Evolutionary conservation across 2,113 vertebrate genomes (phyloP).

Genomic region (Chlorodrepanis virens): DNA sequence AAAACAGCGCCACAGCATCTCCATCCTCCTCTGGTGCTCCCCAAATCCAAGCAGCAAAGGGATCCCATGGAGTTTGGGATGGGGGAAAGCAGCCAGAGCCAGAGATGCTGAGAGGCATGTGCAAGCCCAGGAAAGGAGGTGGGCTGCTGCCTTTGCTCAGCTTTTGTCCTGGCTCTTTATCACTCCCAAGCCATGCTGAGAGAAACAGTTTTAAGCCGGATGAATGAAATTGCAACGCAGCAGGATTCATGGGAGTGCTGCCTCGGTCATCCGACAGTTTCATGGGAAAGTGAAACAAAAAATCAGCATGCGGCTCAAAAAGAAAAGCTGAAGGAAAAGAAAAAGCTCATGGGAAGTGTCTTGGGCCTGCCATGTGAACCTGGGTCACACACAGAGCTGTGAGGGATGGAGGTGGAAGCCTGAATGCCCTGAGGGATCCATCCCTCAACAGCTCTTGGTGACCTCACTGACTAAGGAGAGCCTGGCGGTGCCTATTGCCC

Average conservation of each 20-base stretch:
- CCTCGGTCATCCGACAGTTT: neutral
- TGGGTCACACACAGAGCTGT: neutral
- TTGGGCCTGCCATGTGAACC: rapidly evolving
- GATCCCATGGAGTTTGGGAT: neutral
- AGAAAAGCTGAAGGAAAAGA: neutral
- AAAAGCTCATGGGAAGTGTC: neutral
- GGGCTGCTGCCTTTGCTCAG: neutral
- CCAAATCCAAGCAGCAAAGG: rapidly evolving
- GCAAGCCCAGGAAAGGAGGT: neutral
- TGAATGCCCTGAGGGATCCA: neutral
- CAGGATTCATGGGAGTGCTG: neutral
- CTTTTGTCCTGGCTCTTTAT: neutral
- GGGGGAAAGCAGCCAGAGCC: neutral
- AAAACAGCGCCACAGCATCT: rapidly evolving
- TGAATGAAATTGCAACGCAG: neutral
- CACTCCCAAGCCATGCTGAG: neutral
- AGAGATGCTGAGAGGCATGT: rapidly evolving
- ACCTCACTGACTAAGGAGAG: no score
- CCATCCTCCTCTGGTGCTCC: neutral
- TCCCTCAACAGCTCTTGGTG: neutral
- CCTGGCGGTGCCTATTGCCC: neutral
- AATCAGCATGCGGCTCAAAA: rapidly evolving
- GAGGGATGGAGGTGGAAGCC: neutral
- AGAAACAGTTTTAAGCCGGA: neutral
- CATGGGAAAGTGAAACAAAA: neutral